Evolutionary conservation across 2,888 invertebrate species (phyloP), one percentile per base, ranked within the genome.

Genomic region (Orgyia antiqua): DNA sequence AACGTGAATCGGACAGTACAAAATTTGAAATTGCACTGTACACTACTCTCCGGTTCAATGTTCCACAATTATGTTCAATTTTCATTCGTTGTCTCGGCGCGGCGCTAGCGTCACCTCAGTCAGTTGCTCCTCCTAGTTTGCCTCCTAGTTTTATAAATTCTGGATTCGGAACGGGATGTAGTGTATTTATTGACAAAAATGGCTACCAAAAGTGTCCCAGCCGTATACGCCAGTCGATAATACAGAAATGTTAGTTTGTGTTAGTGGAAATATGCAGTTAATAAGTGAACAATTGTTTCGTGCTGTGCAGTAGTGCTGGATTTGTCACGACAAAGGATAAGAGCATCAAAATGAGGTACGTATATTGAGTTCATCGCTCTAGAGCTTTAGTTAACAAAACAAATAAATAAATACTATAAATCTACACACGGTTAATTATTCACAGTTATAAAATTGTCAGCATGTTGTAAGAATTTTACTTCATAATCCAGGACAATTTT

Each of bases 251-350:
- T 66, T 45, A 42, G 47, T 61, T 67, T 63, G 74, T 74, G 69
- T 70, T 48, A 70, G 76, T 78, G 79, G 70, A 70, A 83, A 73
- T 55, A 78, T 83, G 83, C 72, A 71, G 68, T 77, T 79, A 75
- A 47, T 76, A 73, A 76, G 83, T 84, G 83, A 83, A 83, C 79
- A 77, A 72, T 79, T 79, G 73, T 76, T 75, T 66, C 66, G 83
- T 80, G 78, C 62, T 67, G 76, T 84, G 82, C 77, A 78, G 69
- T 80, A 77, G 80, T 79, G 80, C 72, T 59, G 83, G 83, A 83
- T 83, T 82, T 71, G 66, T 74, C 74, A 66, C 77, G 66, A 82
- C 79, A 80, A 79, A 80, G 79, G 78, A 79, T 67, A 68, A 66
- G 48, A 68, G 64, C 70, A 52, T 68, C 77, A 83, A 82, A 79